phyloP scores from a whole-genome alignment of 2,797 vertebrate species.

The Kryptopterus vitreolus region DNA sequence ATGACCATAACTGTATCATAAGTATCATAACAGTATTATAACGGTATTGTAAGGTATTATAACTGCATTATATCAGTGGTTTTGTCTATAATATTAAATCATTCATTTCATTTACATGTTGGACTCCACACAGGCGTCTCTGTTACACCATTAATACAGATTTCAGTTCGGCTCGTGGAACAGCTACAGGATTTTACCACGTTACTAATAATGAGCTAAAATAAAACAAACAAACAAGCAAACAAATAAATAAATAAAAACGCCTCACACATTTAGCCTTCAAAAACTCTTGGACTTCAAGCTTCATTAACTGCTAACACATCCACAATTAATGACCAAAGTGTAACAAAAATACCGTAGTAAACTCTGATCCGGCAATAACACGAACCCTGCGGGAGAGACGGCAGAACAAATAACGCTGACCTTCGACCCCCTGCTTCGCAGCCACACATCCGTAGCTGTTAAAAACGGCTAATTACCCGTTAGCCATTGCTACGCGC shows the following conservation, averaged over 20 bases:
- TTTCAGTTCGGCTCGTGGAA: background rate
- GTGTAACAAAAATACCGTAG: background rate
- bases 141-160: background rate
- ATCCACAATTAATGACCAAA: background rate
- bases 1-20: no score
- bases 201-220: background rate
- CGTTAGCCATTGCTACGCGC: background rate
- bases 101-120: no score
- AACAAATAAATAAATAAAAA: no score
- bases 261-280: background rate
- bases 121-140: background rate
- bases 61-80: no score
- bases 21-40: no score
- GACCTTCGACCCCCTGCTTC: background rate
- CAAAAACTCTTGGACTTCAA: background rate
- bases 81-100: no score
- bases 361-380: background rate
- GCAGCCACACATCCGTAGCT: background rate
- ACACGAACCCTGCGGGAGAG: background rate
- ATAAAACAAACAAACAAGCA: no score
- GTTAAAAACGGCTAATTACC: no score
- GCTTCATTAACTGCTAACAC: background rate
- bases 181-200: background rate
- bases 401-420: background rate
- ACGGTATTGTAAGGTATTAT: no score